These are phyloP conservation scores for Polyommatus icarus DNA, from an alignment of 2,888 invertebrate genomes.

Conservation along the genomic window DNA sequence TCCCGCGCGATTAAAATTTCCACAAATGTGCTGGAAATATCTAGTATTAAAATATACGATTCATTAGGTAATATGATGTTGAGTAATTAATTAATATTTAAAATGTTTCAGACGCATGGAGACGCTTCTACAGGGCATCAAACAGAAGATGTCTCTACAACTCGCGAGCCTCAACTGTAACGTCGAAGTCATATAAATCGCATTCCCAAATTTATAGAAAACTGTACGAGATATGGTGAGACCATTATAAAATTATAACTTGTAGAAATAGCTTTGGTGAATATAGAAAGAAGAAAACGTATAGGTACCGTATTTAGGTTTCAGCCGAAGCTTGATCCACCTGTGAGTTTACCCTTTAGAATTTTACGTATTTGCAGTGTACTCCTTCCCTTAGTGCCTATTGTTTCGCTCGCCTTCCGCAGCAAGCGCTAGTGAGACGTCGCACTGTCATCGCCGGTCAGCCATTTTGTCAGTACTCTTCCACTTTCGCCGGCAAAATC, in stretches of 20 bases:
- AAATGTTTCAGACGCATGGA: conserved; percentile 79
- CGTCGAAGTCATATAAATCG: conserved; percentile 63
- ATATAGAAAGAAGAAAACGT: not conserved
- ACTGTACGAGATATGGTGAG: not conserved
- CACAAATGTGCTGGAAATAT: no score
- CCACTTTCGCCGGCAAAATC: no score
- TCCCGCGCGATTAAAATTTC: no score
- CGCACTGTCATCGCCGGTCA: no score
- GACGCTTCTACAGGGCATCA: conserved; percentile 81
- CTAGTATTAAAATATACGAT: no score
- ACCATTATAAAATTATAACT: not conserved
- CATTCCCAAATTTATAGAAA: not conserved
- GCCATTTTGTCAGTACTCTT: no score
- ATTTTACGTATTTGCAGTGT: not conserved
- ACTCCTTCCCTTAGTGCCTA: not conserved
- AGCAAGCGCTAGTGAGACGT: no score
- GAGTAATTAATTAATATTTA: not conserved
- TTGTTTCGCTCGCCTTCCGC: no score
- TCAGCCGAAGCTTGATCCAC: not conserved
- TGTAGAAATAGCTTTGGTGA: not conserved
- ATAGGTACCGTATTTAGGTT: no score
- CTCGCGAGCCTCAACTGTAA: conserved; percentile 82
- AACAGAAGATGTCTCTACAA: conserved; percentile 85
- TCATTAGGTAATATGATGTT: not conserved
- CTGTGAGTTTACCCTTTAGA: not conserved